Evolutionary conservation across 1,140 invertebrate species (phyloP).

Genomic region (Ooceraea biroi): DNA sequence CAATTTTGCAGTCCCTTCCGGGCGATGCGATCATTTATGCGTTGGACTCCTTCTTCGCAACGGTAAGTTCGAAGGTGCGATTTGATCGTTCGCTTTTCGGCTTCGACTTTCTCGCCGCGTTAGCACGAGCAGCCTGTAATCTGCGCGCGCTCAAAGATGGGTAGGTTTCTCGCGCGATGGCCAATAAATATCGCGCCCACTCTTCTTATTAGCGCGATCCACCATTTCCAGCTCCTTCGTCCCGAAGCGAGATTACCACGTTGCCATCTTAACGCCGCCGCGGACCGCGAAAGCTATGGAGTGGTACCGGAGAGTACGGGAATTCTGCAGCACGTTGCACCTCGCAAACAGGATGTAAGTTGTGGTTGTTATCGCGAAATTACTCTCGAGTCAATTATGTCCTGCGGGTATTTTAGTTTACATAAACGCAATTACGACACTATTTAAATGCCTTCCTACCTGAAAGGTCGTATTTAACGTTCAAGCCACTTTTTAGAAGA

Average conservation of each 20-base stretch:
- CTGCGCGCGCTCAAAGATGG: slow-evolving; percentile 51
- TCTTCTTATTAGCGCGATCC: slow-evolving; percentile 72
- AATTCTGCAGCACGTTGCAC: slow-evolving; percentile 25
- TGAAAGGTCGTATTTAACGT: not conserved
- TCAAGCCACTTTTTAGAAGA: not conserved
- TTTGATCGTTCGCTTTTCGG: slow-evolving; percentile 55
- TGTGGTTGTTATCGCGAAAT: slow-evolving; percentile 48
- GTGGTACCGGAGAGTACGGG: slow-evolving; percentile 30
- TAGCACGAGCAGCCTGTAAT: slow-evolving; percentile 72
- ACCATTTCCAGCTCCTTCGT: slow-evolving; percentile 53
- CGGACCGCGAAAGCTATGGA: slow-evolving; percentile 38
- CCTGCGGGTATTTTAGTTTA: not conserved
- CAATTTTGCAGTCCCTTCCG: slow-evolving; percentile 75
- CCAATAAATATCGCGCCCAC: slow-evolving; percentile 74
- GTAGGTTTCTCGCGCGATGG: slow-evolving; percentile 61
- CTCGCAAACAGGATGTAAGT: slow-evolving; percentile 38
- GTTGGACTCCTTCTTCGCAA: slow-evolving; percentile 52
- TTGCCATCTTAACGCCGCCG: slow-evolving; percentile 42
- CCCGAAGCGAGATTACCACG: slow-evolving; percentile 47
- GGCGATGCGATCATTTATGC: slow-evolving; percentile 60
- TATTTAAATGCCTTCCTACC: not conserved
- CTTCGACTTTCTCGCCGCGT: slow-evolving; percentile 61
- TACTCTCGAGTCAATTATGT: slow-evolving; percentile 36
- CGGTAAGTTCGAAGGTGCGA: not conserved
- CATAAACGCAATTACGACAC: slow-evolving; percentile 16